Evolutionary conservation across 2,113 vertebrate genomes (phyloP), one percentile per base, ranked within the genome.

Genomic region (Rhinolophus sinicus): DNA sequence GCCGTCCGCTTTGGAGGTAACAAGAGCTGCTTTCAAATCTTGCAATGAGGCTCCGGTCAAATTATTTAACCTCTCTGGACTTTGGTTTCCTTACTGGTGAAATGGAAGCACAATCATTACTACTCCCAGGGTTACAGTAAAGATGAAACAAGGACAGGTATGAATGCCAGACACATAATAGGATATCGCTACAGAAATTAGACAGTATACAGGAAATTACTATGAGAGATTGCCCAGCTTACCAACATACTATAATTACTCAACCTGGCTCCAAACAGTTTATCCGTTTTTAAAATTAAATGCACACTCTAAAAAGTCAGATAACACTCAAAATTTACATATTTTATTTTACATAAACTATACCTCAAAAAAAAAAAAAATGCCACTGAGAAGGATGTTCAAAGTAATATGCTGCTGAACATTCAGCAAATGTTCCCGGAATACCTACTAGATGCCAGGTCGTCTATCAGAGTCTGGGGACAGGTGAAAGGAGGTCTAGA

Each of bases 271-370:
- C 33, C 33, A 70, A 54, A 65, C 28, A 11, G 30, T 50, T 89
- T 76, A 76, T 33, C n/a, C 13, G 69, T n/a, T 92, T 96, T 50
- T 26, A 82, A 86, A 94, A 89, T 86, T 44, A 70, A 95, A 93
- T 81, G 12, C 5, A 30, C 18, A 96, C 28, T 77, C 52, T 70
- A 93, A 83, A 82, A 75, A 40, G 18, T 21, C 90, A 62, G 26
- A 4, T 13, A 67, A 76, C 26, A 84, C 22, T 94, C 62, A 67
- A 90, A 94, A 76, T 76, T 22, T 50, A 13, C 56, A 35, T 38
- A 65, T 72, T 92, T 82, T n/a, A 62, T 83, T 84, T 81, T 70
- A 50, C 3, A 19, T 80, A 75, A n/a, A n/a, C 76, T 58, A 67
- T 18, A 82, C 4, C 12, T 93, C n/a, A 28, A 14, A 64, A 80